Base-by-base conservation (phyloP, 2,888 invertebrate genomes). In the Phaonia tiefii region DNA sequence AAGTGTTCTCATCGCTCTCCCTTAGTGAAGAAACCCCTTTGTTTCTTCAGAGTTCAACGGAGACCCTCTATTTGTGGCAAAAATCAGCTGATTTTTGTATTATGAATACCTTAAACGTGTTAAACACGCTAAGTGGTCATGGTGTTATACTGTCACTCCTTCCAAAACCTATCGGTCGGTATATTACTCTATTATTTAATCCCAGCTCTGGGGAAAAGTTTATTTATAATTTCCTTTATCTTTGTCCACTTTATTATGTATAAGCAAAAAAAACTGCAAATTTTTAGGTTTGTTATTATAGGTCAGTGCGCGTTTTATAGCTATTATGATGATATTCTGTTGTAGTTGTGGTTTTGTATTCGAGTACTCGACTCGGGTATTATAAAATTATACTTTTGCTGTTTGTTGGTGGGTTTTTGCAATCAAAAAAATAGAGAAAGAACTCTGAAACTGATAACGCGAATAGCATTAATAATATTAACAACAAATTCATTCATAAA, bases 221-320 rank as follows among this genome's bases (percentile, higher is more conserved):
- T 63, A 63, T 63, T 63, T 63, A 13, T 63, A 63, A 31, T 22
- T 42, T 42, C 37, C 63, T 39, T 63, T 63, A 63, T 63, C 63
- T 63, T 63, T 42, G 63, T 42, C 42, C 42, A 63, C 42, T 39
- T 63, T 63, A 63, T n/a, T n/a, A n/a, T n/a, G n/a, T n/a, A n/a
- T n/a, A n/a, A n/a, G n/a, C n/a, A 17, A 63, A 42, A 63, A 63
- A 31, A 31, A 31, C 31, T 8, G 2, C 22, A 58, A 2, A 17
- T 58, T 58, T 58, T 58, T 37, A 58, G 37, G 39, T 78, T 81
- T 81, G 78, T 81, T 78, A 81, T 81, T 81, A 81, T 81, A 78
- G 81, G 81, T 81, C 81, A 81, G 81, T 81, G 75, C 81, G 81
- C 81, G 78, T 25, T 69, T 78, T 75, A 75, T 73, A 69, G 75